These are phyloP conservation scores for Phenganax marumi DNA, from an alignment of 92 coral and sea anemone genomes.

Conservation along the genomic window DNA sequence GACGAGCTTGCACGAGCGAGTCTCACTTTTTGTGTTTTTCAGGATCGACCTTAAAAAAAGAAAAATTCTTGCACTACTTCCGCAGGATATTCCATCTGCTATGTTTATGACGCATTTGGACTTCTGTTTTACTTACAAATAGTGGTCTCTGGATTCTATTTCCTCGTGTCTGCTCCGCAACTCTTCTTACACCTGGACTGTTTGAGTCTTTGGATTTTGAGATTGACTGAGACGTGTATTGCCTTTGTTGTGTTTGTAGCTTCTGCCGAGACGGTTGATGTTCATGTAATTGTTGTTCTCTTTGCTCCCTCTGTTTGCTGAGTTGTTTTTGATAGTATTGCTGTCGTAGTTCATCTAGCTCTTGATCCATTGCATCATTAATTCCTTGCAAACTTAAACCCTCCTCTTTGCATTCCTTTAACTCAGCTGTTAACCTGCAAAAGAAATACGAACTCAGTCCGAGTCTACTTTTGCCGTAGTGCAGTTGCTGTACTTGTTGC, in stretches of 20 bases:
- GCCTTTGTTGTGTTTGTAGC: neutral
- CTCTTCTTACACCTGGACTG: neutral
- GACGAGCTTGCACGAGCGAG: too few relatives aligned
- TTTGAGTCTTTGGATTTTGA: neutral
- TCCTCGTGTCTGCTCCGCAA: neutral
- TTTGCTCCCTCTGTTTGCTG: slow-evolving; percentile 19
- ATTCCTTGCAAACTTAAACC: slow-evolving; percentile 38
- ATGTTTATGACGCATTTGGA: neutral
- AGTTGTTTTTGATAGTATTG: slow-evolving; percentile 34
- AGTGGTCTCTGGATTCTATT: slow-evolving; percentile 25
- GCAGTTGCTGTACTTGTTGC: neutral
- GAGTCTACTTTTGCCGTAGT: neutral
- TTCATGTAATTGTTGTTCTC: slow-evolving; percentile 23
- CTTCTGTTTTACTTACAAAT: slow-evolving; percentile 24
- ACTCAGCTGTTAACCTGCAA: slow-evolving; percentile 25
- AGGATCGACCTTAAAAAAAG: too few relatives aligned
- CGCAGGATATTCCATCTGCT: neutral
- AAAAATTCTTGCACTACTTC: neutral
- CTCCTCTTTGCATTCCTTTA: slow-evolving; percentile 26
- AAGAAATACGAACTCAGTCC: neutral
- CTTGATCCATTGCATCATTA: slow-evolving; percentile 34
- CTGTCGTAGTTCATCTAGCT: slow-evolving; percentile 31
- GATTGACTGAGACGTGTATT: neutral
- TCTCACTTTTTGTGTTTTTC: too few relatives aligned
- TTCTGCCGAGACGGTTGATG: slow-evolving; percentile 16